These are phyloP conservation scores for Gobio gobio DNA, from an alignment of 2,113 vertebrate genomes.

Conservation along the genomic window DNA sequence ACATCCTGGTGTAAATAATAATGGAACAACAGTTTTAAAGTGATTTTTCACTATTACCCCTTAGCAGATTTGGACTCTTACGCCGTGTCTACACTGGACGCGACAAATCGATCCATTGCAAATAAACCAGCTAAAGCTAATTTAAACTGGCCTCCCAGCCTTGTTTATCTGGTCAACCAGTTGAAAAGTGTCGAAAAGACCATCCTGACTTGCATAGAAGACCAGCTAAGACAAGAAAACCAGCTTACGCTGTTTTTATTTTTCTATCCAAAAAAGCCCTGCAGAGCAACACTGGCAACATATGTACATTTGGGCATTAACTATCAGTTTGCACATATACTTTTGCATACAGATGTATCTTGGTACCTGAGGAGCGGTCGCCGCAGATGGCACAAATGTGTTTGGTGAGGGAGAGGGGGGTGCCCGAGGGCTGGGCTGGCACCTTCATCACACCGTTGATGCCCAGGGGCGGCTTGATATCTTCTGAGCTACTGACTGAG, in stretches of 20 bases:
- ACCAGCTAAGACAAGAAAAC: not conserved
- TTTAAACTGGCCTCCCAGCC: not conserved
- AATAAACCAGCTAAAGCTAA: not conserved
- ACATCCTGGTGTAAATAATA: no score
- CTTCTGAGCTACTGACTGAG: slow-evolving; percentile 95
- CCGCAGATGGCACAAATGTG: slow-evolving; percentile 99
- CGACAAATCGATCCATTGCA: not conserved
- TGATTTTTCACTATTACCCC: no score
- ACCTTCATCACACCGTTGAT: slow-evolving; percentile 98
- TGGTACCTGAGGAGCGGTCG: slow-evolving; percentile 94
- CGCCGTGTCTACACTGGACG: no score
- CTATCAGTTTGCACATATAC: not conserved
- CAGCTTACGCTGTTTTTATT: not conserved
- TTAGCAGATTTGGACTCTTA: no score
- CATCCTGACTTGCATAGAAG: not conserved
- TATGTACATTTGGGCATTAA: not conserved
- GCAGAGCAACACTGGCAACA: not conserved
- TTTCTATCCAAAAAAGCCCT: not conserved
- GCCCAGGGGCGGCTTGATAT: slow-evolving; percentile 95
- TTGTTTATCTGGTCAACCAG: not conserved
- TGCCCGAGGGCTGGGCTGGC: slow-evolving; percentile 89
- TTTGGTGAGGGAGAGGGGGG: slow-evolving; percentile 90
- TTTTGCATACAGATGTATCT: not conserved
- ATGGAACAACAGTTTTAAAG: no score
- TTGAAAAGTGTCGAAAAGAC: not conserved